phyloP scores from a whole-genome alignment of 2,888 invertebrate genomes.

The Drosophila mimetica region DNA sequence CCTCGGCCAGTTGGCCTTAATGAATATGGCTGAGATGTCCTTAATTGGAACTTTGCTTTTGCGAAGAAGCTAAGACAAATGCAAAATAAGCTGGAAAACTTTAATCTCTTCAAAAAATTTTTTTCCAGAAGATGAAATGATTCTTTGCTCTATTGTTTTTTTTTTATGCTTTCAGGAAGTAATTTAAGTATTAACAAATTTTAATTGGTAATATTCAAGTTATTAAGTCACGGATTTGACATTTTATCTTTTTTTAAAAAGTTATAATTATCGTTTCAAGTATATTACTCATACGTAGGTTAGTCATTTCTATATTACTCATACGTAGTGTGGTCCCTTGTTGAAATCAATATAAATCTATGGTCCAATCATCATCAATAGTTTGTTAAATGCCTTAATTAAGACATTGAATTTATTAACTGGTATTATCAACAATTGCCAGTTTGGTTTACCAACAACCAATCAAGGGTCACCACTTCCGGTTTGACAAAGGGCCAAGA shows the following conservation, averaged over 20 bases:
- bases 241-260: too few relatives aligned
- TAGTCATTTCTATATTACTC: neutral
- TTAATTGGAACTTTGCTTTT: slow-evolving; percentile 21
- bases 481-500: neutral
- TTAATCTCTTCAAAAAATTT: neutral
- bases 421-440: slow-evolving; percentile 13
- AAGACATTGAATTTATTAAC: slow-evolving; percentile 24
- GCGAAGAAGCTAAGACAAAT: neutral
- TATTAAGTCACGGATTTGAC: too few relatives aligned
- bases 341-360: neutral
- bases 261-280: neutral
- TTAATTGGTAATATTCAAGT: too few relatives aligned
- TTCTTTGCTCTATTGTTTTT: too few relatives aligned
- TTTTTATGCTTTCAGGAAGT: too few relatives aligned
- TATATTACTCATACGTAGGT: neutral
- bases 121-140: neutral
- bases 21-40: slow-evolving; percentile 50
- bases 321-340: neutral
- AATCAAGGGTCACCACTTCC: slow-evolving; percentile 11
- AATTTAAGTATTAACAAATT: too few relatives aligned
- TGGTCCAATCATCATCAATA: neutral
- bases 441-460: slow-evolving; percentile 20
- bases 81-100: neutral
- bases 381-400: slow-evolving; percentile 20
- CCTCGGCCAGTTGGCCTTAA: slow-evolving; percentile 53